Evolutionary conservation across 2,888 invertebrate genomes (phyloP).

Genomic region (Drosophila mulleri): DNA sequence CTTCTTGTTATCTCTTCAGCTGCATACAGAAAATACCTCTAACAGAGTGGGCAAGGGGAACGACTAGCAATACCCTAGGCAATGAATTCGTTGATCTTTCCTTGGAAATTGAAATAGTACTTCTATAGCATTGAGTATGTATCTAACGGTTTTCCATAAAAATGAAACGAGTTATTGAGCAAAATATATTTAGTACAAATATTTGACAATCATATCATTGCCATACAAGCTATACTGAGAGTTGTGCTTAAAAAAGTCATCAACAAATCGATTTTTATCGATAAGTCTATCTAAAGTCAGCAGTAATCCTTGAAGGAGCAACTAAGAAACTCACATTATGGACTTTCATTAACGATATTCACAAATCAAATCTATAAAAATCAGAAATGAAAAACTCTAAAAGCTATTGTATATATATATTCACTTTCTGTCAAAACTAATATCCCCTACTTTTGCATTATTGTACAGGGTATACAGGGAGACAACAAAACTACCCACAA

Average conservation of each 20-base stretch:
- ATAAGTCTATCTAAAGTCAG: background rate
- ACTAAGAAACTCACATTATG: background rate
- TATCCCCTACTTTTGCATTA: background rate
- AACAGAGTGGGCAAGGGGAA: background rate
- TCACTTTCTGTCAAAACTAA: background rate
- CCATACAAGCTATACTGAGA: no score
- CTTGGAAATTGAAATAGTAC: background rate
- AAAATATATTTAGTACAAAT: no score
- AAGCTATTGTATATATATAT: no score
- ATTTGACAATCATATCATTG: background rate
- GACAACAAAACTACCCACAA: slow-evolving; percentile 7
- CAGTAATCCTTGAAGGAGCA: no score
- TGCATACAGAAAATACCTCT: slow-evolving; percentile 18
- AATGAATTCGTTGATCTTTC: background rate
- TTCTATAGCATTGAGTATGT: background rate
- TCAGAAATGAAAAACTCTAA: no score
- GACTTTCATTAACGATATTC: background rate
- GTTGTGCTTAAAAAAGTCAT: background rate
- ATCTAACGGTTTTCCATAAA: background rate
- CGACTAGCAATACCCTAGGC: slow-evolving; percentile 7
- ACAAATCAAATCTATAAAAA: background rate
- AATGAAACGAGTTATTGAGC: no score
- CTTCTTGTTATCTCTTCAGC: slow-evolving; percentile 47
- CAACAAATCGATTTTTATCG: background rate
- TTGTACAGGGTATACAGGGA: background rate